Percentiles rank a stretch among this genome's conserved stretches.
These are phyloP conservation scores for Monochamus saltuarius DNA, from an alignment of 1,140 invertebrate genomes.

Conservation along the genomic window DNA sequence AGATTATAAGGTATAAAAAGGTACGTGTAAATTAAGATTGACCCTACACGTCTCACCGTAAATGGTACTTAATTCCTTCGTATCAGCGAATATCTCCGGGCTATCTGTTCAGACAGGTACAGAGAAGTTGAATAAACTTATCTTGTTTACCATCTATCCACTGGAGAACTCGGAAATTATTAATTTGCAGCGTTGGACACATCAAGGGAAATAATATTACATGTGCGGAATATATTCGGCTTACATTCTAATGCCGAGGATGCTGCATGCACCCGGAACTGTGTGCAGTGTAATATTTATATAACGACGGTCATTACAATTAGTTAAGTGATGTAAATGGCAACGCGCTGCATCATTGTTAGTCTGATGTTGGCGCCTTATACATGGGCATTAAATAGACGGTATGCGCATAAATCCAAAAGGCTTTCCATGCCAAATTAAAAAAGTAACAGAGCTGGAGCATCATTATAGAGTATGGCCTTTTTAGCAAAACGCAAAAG, in stretches of 20 bases:
- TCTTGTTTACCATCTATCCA: constrained; percentile 25
- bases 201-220: constrained; percentile 15
- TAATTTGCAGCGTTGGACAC: constrained; percentile 18
- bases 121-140: constrained; percentile 26
- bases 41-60: background rate
- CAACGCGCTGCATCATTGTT: no score
- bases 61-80: constrained; percentile 4
- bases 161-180: constrained; percentile 20
- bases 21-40: no score
- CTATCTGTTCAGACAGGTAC: constrained; percentile 14
- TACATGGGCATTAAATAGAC: no score
- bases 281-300: background rate
- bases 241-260: constrained; percentile 19
- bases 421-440: no score
- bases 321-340: background rate
- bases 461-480: no score
- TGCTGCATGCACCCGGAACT: constrained; percentile 8
- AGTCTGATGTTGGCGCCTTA: no score
- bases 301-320: constrained; percentile 15
- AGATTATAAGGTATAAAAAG: no score
- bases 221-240: constrained; percentile 12
- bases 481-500: no score
- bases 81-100: constrained; percentile 6
- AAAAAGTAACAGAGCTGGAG: no score
- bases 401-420: no score